These are phyloP conservation scores for Spodoptera littoralis DNA, from an alignment of 2,888 invertebrate species.

Conservation along the genomic window DNA sequence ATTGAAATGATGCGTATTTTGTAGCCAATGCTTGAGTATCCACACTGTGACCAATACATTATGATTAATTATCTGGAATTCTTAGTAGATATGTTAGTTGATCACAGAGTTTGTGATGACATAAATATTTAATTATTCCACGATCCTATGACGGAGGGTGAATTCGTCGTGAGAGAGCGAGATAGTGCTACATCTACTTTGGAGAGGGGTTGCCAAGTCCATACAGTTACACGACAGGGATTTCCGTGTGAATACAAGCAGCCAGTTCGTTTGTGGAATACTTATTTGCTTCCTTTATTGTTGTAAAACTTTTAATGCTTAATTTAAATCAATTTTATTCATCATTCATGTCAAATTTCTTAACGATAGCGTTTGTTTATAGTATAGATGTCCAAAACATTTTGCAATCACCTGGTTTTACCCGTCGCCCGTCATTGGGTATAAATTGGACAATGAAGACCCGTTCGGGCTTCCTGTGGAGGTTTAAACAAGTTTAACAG, in stretches of 20 bases:
- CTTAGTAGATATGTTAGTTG: constrained; percentile 39
- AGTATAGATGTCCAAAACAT: background rate
- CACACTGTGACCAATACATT: background rate
- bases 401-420: constrained; percentile 1
- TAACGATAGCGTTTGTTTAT: constrained; percentile 8
- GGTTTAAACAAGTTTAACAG: constrained; percentile 38
- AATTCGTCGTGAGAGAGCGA: constrained; percentile 73
- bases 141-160: constrained; percentile 78
- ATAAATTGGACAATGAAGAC: constrained; percentile 8
- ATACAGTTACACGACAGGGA: constrained; percentile 72
- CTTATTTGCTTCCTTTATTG: constrained; percentile 9
- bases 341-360: constrained; percentile 1
- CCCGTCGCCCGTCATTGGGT: too few relatives aligned
- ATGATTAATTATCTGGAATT: constrained; percentile 14
- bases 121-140: constrained; percentile 88
- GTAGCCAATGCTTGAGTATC: background rate
- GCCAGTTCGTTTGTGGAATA: constrained; percentile 49
- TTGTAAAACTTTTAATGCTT: background rate
- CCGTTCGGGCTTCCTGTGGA: constrained; percentile 22
- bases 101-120: constrained; percentile 70
- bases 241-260: constrained; percentile 74
- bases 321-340: background rate
- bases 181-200: constrained; percentile 71
- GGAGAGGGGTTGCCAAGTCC: constrained; percentile 81
- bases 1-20: background rate